A percentile compares a stretch with the other conserved stretches of the same genome.
phyloP scores from a whole-genome alignment of 2,888 invertebrate species.

The Tiliacea aurago region DNA sequence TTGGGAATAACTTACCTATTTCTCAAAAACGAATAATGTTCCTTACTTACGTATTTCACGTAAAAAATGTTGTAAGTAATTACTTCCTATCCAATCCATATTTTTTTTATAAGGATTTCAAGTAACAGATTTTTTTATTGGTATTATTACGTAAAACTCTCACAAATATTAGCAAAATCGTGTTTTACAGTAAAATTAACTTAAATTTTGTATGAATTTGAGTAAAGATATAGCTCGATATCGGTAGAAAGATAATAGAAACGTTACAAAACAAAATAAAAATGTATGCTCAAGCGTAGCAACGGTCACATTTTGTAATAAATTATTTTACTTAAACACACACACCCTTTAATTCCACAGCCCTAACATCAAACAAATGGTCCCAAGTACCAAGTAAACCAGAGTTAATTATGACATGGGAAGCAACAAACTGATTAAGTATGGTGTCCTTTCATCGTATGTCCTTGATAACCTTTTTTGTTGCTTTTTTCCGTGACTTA shows the following conservation, averaged over 20 bases:
- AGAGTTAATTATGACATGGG: conserved; percentile 45
- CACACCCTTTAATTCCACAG: not conserved
- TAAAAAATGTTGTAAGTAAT: not conserved
- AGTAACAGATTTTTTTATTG: fast-evolving
- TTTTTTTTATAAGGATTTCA: not conserved
- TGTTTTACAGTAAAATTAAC: not conserved
- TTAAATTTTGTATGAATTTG: not conserved
- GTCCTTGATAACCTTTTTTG: conserved; percentile 6
- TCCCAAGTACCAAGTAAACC: conserved; percentile 50
- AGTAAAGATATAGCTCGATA: not conserved
- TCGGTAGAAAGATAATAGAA: not conserved
- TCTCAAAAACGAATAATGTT: not conserved
- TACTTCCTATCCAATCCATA: not conserved
- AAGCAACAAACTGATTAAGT: conserved; percentile 22
- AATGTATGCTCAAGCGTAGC: not conserved
- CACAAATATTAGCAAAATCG: not conserved
- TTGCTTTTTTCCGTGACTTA: not conserved
- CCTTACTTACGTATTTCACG: too few species aligned
- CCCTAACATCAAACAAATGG: conserved; percentile 21
- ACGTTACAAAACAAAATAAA: not conserved
- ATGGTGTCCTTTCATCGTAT: conserved; percentile 7
- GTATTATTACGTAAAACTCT: not conserved
- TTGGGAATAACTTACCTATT: not conserved
- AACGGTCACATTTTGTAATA: not conserved
- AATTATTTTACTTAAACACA: not conserved